These are phyloP conservation scores for Silurus meridionalis DNA, from an alignment of 2,113 vertebrate species.

Conservation along the genomic window DNA sequence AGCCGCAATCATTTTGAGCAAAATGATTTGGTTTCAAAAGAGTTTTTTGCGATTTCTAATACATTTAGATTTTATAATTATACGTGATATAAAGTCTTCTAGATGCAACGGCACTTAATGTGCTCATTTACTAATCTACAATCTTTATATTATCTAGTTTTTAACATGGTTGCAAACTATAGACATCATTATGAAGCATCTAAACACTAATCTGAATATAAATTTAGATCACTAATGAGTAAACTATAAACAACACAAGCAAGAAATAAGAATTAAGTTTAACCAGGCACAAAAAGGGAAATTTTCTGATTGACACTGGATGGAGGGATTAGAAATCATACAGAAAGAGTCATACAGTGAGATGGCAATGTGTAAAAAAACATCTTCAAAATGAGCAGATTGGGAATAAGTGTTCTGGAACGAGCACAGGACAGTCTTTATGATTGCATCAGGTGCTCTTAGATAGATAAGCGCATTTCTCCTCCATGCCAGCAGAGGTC, in stretches of 20 bases:
- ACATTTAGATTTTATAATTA: slow-evolving; percentile 12
- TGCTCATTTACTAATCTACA: neutral
- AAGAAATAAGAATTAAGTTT: neutral
- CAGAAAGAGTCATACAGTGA: neutral
- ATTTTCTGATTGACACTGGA: neutral
- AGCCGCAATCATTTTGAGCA: too few species aligned
- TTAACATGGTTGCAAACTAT: neutral
- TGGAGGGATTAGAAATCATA: neutral
- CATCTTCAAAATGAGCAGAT: neutral
- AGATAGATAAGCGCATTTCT: neutral
- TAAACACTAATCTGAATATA: neutral
- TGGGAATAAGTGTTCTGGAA: neutral
- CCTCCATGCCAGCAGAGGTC: neutral
- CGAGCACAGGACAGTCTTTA: neutral
- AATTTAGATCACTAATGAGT: neutral
- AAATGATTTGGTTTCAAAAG: too few species aligned
- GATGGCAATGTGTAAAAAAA: neutral
- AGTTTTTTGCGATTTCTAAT: neutral
- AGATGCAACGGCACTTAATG: neutral
- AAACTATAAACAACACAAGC: neutral
- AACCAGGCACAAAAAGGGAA: neutral
- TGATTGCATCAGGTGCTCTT: neutral
- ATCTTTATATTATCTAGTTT: neutral
- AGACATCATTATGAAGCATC: neutral
- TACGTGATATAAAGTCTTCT: neutral